Evolutionary conservation across 1,140 invertebrate genomes (phyloP).

Genomic region (Globodera rostochiensis): DNA sequence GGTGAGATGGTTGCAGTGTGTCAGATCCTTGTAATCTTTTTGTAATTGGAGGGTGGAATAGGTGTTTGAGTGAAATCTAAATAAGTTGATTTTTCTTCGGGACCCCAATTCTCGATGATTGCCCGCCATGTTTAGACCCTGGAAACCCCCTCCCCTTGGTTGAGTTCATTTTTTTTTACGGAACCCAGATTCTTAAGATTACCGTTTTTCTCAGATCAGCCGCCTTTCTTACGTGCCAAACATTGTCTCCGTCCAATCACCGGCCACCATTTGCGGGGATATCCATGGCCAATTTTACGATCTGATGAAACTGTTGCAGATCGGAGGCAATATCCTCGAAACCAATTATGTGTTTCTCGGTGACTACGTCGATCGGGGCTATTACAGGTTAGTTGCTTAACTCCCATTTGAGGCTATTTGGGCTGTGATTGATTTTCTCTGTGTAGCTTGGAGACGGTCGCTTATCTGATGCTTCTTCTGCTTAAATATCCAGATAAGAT

Average conservation of each 20-base stretch:
- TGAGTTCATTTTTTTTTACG: too few relatives aligned
- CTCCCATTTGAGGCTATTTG: background rate
- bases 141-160: too few relatives aligned
- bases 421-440: background rate
- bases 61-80: too few relatives aligned
- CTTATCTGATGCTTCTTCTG: conserved; percentile 91
- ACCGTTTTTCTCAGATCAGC: conserved; percentile 42
- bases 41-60: too few relatives aligned
- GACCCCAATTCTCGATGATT: too few relatives aligned
- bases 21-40: conserved; percentile 48
- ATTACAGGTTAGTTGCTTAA: conserved; percentile 74
- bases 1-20: conserved; percentile 58
- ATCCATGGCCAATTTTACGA: conserved; percentile 77
- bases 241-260: conserved; percentile 54
- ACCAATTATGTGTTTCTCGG: conserved; percentile 56
- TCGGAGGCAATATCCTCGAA: conserved; percentile 81
- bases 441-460: conserved; percentile 88
- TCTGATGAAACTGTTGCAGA: conserved; percentile 97
- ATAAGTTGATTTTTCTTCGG: too few relatives aligned
- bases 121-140: too few relatives aligned
- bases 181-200: too few relatives aligned
- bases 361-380: conserved; percentile 96
- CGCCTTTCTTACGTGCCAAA: conserved; percentile 47
- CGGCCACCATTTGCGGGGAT: conserved; percentile 61
- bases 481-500: conserved; percentile 98